Evolutionary conservation across 1,140 invertebrate species (phyloP), one percentile per base, ranked within the genome.

Genomic region (Philaenus spumarius): DNA sequence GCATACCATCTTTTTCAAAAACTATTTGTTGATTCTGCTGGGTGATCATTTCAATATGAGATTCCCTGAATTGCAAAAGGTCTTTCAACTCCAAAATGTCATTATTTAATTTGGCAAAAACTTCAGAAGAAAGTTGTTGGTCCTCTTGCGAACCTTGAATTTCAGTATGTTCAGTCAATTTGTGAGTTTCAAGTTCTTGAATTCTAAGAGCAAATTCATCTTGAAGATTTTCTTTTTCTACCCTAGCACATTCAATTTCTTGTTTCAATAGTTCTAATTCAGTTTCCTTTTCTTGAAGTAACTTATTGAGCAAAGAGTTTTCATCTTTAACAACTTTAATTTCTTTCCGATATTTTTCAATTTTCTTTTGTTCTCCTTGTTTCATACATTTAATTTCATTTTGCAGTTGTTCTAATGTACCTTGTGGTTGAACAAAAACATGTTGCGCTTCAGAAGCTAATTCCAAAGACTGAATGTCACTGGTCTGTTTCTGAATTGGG

Each of bases 251-350:
- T 22, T 55, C 42, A 24, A 43, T 43, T 17, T 45, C 23, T 22
- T 55, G 53, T 22, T 14, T 55, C 42, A 55, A 43, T 22, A 53
- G 22, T 53, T 53, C 50, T 22, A 53, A 39, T 26, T 53, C 34
- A 2, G 50, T 34, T 53, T 53, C 50, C 37, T 53, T 53, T 19
- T 55, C 53, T 20, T 55, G 34, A 14, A 45, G 23, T n/a, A 55
- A 45, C 40, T 75, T 71, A 7, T 66, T 60, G 4, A 75, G 61
- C 24, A 70, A 30, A 14, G 14, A 17, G 19, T 37, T 39, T 39
- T 53, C 30, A 26, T 39, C 50, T 19, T 15, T 2, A 3, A 53
- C 3, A 30, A 3, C 26, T 30, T 30, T 3, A 30, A 30, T 30
- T 30, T 30, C 26, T 30, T 30, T 30, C 9, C 26, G 26, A 30